A percentile compares a stretch with the other conserved stretches of the same genome.
These are phyloP conservation scores for Chiridota heheva DNA, from an alignment of 35 echinoderm and acorn worm species.

Conservation along the genomic window DNA sequence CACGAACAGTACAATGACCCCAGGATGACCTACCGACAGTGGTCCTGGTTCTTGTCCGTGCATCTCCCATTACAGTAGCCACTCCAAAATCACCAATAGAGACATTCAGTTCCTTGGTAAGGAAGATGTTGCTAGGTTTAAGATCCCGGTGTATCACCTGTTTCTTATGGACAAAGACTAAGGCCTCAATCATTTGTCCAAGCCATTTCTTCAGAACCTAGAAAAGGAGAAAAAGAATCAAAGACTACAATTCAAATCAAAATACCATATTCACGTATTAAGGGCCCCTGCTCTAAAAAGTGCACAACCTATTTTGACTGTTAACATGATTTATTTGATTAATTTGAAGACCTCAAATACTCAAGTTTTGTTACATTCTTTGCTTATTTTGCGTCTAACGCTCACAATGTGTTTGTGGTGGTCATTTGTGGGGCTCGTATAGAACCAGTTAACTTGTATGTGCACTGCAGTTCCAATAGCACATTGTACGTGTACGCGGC, in stretches of 20 bases:
- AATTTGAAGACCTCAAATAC: too few relatives aligned
- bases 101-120: slow-evolving; percentile 89
- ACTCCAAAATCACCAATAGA: slow-evolving; percentile 96
- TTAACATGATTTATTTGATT: too few relatives aligned
- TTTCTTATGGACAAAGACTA: slow-evolving; percentile 96
- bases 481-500: too few relatives aligned
- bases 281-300: neutral
- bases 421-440: too few relatives aligned
- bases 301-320: too few relatives aligned
- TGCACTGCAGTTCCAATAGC: too few relatives aligned
- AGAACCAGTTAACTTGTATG: too few relatives aligned
- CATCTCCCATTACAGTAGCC: slow-evolving; percentile 95
- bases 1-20: too few relatives aligned
- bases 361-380: too few relatives aligned
- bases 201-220: slow-evolving; percentile 97
- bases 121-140: slow-evolving; percentile 96
- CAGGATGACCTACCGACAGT: slow-evolving; percentile 92
- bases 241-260: neutral
- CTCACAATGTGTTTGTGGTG: too few relatives aligned
- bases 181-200: slow-evolving; percentile 93
- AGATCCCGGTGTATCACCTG: slow-evolving; percentile 96
- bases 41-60: slow-evolving; percentile 81
- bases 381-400: too few relatives aligned
- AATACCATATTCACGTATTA: neutral
- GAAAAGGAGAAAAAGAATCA: slow-evolving; percentile 15